Conservation (phyloP, 2,797 vertebrate genomes). For the Poeciliopsis turneri region DNA sequence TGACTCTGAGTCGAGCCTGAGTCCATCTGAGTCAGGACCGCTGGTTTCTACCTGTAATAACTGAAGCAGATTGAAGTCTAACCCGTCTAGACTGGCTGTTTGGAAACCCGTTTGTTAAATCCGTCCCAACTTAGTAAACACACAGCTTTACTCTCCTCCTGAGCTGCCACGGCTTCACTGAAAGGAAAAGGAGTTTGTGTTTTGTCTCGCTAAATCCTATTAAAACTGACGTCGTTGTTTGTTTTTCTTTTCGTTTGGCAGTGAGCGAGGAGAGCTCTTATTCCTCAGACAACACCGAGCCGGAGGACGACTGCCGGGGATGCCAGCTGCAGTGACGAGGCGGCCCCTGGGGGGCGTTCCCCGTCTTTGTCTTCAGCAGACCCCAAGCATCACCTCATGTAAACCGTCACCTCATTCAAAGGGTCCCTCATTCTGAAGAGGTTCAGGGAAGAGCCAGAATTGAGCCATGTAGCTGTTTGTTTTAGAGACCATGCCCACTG, state of each 20-base stretch:
- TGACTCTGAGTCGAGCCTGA: no score
- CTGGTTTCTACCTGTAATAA: no score
- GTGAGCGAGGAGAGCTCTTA: conserved; percentile 83
- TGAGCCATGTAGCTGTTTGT: conserved; percentile 16
- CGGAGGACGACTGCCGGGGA: conserved; percentile 79
- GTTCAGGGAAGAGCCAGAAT: conserved; percentile 16
- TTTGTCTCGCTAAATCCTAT: neutral
- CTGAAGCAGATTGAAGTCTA: neutral
- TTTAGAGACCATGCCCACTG: conserved; percentile 41
- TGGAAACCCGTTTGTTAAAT: neutral
- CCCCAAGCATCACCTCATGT: conserved; percentile 54
- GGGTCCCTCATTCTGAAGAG: conserved; percentile 34
- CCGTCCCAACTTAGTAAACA: no score
- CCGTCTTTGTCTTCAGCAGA: conserved; percentile 29
- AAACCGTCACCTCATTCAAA: conserved; percentile 59
- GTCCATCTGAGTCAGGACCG: no score
- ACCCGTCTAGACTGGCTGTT: neutral
- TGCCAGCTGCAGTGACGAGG: conserved; percentile 77
- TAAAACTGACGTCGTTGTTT: conserved; percentile 21
- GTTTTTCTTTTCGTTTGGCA: conserved; percentile 51
- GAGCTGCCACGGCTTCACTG: neutral
- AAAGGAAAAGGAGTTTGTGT: neutral
- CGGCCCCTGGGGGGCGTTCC: conserved; percentile 12
- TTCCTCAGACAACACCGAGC: conserved; percentile 79
- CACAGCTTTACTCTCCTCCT: neutral